These are phyloP conservation scores for Lepidocolaptes lacrymiger DNA, from an alignment of 2,797 vertebrate genomes.

Conservation along the genomic window DNA sequence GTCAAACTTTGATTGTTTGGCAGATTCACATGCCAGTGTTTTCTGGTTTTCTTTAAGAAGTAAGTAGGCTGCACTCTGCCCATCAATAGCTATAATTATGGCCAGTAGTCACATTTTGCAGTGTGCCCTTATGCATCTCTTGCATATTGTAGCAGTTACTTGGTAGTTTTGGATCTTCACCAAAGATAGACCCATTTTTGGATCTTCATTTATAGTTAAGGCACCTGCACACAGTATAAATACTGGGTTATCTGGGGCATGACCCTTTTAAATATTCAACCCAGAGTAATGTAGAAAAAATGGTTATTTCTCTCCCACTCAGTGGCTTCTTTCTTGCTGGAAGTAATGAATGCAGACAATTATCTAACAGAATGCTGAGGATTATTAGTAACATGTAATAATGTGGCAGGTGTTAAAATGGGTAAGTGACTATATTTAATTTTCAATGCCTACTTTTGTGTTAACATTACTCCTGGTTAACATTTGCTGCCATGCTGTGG, in stretches of 20 bases:
- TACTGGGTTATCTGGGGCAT: background rate
- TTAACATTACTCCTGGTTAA: background rate
- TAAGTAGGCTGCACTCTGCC: background rate
- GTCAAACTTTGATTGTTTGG: background rate
- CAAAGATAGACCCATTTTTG: background rate
- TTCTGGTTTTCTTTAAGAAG: background rate
- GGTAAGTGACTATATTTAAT: background rate
- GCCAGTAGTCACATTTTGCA: background rate
- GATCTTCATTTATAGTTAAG: background rate
- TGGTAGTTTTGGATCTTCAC: background rate
- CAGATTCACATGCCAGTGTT: rapidly evolving
- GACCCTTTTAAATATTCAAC: background rate
- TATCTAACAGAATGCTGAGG: background rate
- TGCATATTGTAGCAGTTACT: background rate
- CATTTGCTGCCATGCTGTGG: rapidly evolving
- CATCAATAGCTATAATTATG: background rate
- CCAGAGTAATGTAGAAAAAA: background rate
- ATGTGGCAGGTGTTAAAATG: background rate
- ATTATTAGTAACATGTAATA: background rate
- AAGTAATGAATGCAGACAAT: background rate
- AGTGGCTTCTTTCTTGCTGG: background rate
- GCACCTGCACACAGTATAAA: background rate
- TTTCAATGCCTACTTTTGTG: background rate
- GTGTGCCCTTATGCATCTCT: background rate
- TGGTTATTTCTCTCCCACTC: background rate